Percentiles rank a stretch among this genome's conserved stretches.
These are phyloP conservation scores for Symphodus melops DNA, from an alignment of 2,113 vertebrate species.

Conservation along the genomic window DNA sequence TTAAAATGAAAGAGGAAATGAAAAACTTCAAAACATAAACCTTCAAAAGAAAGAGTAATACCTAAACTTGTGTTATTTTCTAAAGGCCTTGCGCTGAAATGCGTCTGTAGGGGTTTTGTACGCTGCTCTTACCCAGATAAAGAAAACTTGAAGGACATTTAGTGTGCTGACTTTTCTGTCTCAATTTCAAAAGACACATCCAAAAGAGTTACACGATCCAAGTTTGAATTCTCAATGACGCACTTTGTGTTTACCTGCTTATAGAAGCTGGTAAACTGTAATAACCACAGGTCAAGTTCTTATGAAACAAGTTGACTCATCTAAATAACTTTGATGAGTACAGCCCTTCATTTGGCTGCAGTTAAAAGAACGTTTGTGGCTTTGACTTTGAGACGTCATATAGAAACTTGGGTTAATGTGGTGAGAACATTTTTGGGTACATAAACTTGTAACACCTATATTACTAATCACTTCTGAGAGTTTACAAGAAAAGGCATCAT, in stretches of 20 bases:
- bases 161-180: no score
- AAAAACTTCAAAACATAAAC: not conserved
- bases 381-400: not conserved
- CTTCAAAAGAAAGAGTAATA: not conserved
- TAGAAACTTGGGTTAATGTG: not conserved
- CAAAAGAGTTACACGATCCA: no score
- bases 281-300: not conserved
- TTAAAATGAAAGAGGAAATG: conserved; percentile 58
- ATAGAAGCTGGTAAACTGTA: not conserved
- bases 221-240: not conserved
- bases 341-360: not conserved
- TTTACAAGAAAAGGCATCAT: not conserved
- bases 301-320: conserved; percentile 2
- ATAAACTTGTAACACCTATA: not conserved
- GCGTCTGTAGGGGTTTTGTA: no score
- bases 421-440: not conserved
- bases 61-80: no score
- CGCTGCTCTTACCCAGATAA: no score
- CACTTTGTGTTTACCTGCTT: not conserved
- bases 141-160: no score
- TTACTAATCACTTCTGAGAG: not conserved
- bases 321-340: conserved; percentile 13
- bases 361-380: not conserved
- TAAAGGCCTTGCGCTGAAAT: no score
- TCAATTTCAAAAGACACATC: no score